These are phyloP conservation scores for Adelosebastes latens DNA, from an alignment of 2,797 vertebrate species.

Conservation along the genomic window DNA sequence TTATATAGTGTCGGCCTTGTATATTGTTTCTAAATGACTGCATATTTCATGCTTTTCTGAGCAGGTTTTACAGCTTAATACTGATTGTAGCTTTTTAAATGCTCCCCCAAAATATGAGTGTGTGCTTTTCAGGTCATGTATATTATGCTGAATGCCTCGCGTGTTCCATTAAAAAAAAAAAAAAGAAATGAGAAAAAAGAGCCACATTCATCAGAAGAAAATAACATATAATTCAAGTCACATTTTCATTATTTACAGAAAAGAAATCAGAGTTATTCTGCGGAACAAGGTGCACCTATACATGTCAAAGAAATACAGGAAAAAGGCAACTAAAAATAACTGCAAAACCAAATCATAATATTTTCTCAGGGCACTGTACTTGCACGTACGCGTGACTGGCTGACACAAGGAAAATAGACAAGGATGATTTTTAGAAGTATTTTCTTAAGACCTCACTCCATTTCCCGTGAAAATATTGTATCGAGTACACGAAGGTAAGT, in stretches of 20 bases:
- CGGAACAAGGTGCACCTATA: slow-evolving; percentile 73
- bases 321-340: slow-evolving; percentile 80
- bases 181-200: not conserved
- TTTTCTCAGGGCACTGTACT: slow-evolving; percentile 75
- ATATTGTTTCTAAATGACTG: slow-evolving; percentile 36
- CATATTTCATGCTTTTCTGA: slow-evolving; percentile 36
- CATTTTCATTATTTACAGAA: slow-evolving; percentile 75
- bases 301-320: slow-evolving; percentile 53
- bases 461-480: slow-evolving; percentile 71
- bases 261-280: slow-evolving; percentile 70
- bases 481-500: slow-evolving; percentile 43
- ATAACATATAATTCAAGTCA: slow-evolving; percentile 65
- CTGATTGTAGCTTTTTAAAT: slow-evolving; percentile 52
- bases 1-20: slow-evolving; percentile 38
- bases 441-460: slow-evolving; percentile 73
- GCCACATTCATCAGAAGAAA: slow-evolving; percentile 61
- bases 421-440: slow-evolving; percentile 75
- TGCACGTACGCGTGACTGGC: slow-evolving; percentile 64
- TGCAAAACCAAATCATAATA: slow-evolving; percentile 81
- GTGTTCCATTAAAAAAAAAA: slow-evolving; percentile 39
- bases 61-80: slow-evolving; percentile 47
- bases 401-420: slow-evolving; percentile 81
- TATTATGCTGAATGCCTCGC: slow-evolving; percentile 36
- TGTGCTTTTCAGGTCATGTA: slow-evolving; percentile 39
- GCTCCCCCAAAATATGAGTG: slow-evolving; percentile 42